phyloP scores from a whole-genome alignment of 2,797 vertebrate species.

The Cebuella pygmaea region DNA sequence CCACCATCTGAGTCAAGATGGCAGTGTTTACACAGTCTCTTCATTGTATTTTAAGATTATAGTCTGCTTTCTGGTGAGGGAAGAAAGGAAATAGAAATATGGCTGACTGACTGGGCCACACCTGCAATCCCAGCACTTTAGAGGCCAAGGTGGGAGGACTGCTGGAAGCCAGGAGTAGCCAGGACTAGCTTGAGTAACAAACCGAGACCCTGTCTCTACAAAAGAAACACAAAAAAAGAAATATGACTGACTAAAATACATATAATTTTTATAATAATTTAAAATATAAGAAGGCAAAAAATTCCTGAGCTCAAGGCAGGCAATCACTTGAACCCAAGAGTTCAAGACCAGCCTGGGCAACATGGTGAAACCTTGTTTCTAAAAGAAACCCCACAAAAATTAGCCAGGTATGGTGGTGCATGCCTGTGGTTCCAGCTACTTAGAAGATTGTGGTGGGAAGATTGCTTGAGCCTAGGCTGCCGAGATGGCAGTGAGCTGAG shows the following conservation, averaged over 20 bases:
- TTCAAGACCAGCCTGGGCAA: not conserved
- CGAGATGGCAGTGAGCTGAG: not conserved
- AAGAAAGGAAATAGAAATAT: slow-evolving; percentile 13
- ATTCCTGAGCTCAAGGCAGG: not conserved
- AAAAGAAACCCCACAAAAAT: not conserved
- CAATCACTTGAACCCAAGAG: not conserved
- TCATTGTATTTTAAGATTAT: not conserved
- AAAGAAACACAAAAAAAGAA: not conserved
- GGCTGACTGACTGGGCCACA: not conserved
- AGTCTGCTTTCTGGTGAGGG: not conserved
- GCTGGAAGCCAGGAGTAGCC: not conserved
- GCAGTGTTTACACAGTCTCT: not conserved
- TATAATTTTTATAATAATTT: not conserved
- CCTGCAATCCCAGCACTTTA: not conserved
- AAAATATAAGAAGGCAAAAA: not conserved
- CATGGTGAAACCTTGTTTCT: not conserved
- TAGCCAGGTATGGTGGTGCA: not conserved
- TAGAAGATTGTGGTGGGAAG: not conserved
- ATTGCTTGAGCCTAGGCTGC: not conserved
- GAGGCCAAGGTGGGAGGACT: not conserved
- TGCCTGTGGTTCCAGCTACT: not conserved
- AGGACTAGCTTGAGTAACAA: not conserved
- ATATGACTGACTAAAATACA: not conserved
- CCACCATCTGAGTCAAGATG: not conserved
- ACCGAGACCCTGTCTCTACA: not conserved